Conservation (phyloP, 2,113 vertebrate species). For the Prietella phreatophila region DNA sequence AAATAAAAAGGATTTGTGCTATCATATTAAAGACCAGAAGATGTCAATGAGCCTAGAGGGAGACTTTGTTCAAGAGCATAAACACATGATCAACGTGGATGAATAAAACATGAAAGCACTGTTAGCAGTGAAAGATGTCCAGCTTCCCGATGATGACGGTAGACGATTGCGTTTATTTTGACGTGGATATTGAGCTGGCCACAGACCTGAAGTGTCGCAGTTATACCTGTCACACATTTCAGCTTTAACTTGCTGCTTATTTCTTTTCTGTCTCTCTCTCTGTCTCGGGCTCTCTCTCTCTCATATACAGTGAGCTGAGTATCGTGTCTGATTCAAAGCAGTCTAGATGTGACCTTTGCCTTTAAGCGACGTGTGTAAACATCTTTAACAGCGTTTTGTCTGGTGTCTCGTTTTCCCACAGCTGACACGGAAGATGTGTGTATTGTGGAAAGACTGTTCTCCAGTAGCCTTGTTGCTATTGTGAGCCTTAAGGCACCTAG, state of each 20-base stretch:
- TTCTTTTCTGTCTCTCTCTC: neutral
- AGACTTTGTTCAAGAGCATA: too few relatives aligned
- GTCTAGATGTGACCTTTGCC: neutral
- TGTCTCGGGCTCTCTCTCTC: too few relatives aligned
- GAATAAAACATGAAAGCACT: neutral
- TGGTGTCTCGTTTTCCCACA: conserved; percentile 45
- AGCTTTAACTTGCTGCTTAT: neutral
- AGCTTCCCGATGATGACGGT: neutral
- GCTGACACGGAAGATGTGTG: conserved; percentile 97
- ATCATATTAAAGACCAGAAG: too few relatives aligned
- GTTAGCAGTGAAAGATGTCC: neutral
- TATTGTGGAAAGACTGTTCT: conserved; percentile 96
- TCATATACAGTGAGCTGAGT: neutral
- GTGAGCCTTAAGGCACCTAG: conserved; percentile 98
- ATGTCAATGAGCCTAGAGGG: neutral
- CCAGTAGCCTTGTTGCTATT: conserved; percentile 95
- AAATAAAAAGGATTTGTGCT: too few relatives aligned
- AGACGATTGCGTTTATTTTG: neutral
- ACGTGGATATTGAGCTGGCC: neutral
- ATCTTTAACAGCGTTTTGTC: neutral
- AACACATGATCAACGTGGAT: too few relatives aligned
- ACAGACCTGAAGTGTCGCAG: neutral
- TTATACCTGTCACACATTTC: neutral
- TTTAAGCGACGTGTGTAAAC: neutral
- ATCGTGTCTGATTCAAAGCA: neutral